Conservation (phyloP, 2,888 invertebrate species). For the Apodemia mormo region DNA sequence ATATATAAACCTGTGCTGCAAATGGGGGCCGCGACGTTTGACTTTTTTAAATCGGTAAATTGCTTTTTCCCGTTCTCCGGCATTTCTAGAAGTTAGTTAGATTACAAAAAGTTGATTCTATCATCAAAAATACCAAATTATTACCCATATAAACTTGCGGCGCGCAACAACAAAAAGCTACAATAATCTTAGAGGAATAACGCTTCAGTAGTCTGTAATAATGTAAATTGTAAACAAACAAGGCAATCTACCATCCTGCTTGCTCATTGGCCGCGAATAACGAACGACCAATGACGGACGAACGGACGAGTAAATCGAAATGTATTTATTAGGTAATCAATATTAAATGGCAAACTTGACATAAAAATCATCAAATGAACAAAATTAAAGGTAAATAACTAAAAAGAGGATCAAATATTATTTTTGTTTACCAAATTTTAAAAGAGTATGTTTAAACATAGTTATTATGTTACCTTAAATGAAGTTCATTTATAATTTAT, state of each 20-base stretch:
- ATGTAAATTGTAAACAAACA: background rate
- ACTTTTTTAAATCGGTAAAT: background rate
- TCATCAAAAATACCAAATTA: background rate
- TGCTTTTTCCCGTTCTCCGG: background rate
- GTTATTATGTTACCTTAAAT: no score
- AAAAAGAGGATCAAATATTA: background rate
- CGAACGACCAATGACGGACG: constrained; percentile 7
- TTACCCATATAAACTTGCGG: background rate
- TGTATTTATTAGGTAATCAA: background rate
- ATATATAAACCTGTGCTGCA: background rate
- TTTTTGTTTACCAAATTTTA: no score
- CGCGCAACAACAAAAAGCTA: background rate
- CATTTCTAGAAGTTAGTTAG: background rate
- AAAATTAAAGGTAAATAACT: background rate
- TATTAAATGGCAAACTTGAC: no score
- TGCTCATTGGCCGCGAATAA: background rate
- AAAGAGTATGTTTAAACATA: no score
- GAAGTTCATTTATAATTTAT: no score
- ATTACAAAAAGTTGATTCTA: background rate
- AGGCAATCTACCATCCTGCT: constrained; percentile 1
- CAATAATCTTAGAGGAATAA: background rate
- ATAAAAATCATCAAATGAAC: no score
- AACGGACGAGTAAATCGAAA: background rate
- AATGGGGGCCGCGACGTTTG: background rate
- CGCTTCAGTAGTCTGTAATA: background rate